These are phyloP conservation scores for Trichogramma evanescens DNA, from an alignment of 2,888 invertebrate species.

Conservation along the genomic window DNA sequence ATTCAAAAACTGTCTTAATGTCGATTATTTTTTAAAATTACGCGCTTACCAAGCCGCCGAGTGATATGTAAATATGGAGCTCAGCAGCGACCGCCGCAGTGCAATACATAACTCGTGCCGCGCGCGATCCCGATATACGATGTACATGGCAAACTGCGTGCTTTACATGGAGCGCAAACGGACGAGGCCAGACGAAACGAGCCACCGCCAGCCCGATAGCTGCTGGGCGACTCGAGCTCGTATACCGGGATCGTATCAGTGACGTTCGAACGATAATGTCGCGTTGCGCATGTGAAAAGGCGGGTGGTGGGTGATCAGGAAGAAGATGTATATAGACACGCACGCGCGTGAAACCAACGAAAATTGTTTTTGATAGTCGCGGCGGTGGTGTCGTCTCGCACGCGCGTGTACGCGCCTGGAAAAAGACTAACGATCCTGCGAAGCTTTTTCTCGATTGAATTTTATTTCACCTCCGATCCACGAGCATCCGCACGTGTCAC, in stretches of 20 bases:
- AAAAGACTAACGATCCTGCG: too few species aligned
- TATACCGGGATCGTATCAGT: constrained; percentile 5
- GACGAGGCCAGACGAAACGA: constrained; percentile 11
- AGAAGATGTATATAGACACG: neutral
- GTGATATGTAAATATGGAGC: too few species aligned
- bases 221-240: neutral
- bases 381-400: neutral
- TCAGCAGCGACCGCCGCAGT: too few species aligned
- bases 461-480: too few species aligned
- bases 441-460: too few species aligned
- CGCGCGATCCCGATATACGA: too few species aligned
- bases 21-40: too few species aligned
- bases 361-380: constrained; percentile 7
- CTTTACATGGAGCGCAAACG: constrained; percentile 2
- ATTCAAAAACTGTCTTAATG: too few species aligned
- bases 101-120: too few species aligned
- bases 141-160: neutral
- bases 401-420: too few species aligned
- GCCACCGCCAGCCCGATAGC: neutral
- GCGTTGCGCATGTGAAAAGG: neutral
- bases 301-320: neutral
- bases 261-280: constrained; percentile 10
- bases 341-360: neutral
- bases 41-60: too few species aligned
- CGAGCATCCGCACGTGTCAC: too few species aligned